Base-by-base conservation (phyloP, 2,888 invertebrate species). In the Drosophila stalkeri region DNA sequence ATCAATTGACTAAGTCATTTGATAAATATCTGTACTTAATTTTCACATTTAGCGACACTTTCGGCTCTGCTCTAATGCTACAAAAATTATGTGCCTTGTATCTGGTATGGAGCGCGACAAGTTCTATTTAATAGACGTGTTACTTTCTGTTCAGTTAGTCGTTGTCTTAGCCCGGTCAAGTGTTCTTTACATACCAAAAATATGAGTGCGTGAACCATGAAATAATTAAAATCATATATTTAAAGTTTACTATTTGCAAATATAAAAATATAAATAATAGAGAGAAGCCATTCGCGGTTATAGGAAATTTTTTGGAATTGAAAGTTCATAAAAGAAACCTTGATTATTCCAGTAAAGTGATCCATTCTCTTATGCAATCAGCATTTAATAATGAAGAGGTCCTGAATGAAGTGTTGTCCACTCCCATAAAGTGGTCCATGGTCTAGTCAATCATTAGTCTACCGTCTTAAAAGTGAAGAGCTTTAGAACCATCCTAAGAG, bases 1-100 rank as follows among this genome's bases (percentile, higher is more conserved):
- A 82, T 88, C 74, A 79, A 47, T 63, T 74, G 73, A 72, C 75
- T 72, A 77, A 49, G 44, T 14, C 39, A 51, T 9, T 64, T 66
- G 72, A 75, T 78, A 75, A 83, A 49, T 72, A 77, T 57, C 54
- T 39, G 54, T 64, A 56, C 49, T 74, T 64, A 62, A 64, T 62
- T 72, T 68, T 61, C 73, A 76, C 49, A 61, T 66, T 68, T 85
- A 75, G 75, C 77, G 86, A 64, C 86, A 90, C 62, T 63, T 79
- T 47, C 14, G 57, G 56, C 52, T 66, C 47, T 51, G 35, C 23
- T 47, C 37, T 77, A 90, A 88, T 75, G 75, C 83, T 55, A 16
- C 44, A 47, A 72, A 78, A 88, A 88, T 88, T 77, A 88, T 80
- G 47, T 57, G 61, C 67, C 54, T 7, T 27, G 27, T 31, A 41